Evolutionary conservation across 2,888 invertebrate genomes (phyloP), one percentile per base, ranked within the genome.

Genomic region (Tipula vernalis): DNA sequence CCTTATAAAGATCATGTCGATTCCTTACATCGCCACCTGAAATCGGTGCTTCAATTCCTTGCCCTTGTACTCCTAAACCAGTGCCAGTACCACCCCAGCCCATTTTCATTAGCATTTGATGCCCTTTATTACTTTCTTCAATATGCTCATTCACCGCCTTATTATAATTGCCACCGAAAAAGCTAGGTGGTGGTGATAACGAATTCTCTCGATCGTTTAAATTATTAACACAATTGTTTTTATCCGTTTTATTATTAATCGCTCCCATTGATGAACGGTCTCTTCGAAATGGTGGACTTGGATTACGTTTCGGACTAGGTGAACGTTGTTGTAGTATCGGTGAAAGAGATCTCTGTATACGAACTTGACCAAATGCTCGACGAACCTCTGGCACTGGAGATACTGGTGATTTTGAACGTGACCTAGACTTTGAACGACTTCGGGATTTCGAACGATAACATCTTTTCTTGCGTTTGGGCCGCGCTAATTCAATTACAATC

Each of bases 31-130:
- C 96, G 85, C 98, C 98, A 0, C 97, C 98, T 86, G 96, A 95
- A 88, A 99, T 98, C 0, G 99, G 99, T 88, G 98, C 96, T 87
- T 98, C 97, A 88, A 98, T 98, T 87, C 99, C 99, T 91, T 99
- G 98, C 88, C 98, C 99, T 87, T 98, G 95, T 0, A 96, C 96
- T 18, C 99, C 99, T 10, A 99, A 93, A 8, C 99, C 99, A 71
- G 95, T 95, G 57, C 99, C 99, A 8, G 91, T 90, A 86, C 96
- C 95, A 87, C 96, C 95, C 99, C 99, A 99, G 3, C 99, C 99
- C 99, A 99, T 99, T 93, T 98, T 98, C 92, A 96, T 96, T 88
- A 99, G 93, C 92, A 99, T 94, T 92, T 98, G 98, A 92, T 99
- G 99, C 0, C 99, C 99, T 91, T 98, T 98, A 92, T 99, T 99